These are phyloP conservation scores for Archaeoteleia sp. DNA, from an alignment of 2,888 invertebrate species.

Conservation along the genomic window DNA sequence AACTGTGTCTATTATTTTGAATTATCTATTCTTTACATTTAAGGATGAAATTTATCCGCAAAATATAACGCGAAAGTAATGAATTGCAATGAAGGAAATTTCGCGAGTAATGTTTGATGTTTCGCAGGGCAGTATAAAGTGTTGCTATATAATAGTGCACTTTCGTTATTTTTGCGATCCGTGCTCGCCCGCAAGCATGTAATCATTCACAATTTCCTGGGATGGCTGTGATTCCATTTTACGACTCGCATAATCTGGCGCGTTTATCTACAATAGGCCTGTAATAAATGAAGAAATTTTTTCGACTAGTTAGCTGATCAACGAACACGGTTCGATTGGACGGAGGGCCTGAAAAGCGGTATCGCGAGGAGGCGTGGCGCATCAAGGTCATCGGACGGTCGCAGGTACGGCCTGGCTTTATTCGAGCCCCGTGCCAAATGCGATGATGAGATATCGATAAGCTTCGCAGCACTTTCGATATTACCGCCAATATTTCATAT, in stretches of 20 bases:
- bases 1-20: no score
- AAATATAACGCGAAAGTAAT: no score
- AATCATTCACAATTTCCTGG: conserved; percentile 50
- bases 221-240: conserved; percentile 51
- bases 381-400: conserved; percentile 56
- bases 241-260: conserved; percentile 47
- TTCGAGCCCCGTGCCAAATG: conserved; percentile 35
- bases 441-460: conserved; percentile 38
- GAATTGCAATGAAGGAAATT: conserved; percentile 8
- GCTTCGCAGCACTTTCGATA: conserved; percentile 22
- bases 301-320: conserved; percentile 53
- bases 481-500: conserved; percentile 28
- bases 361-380: conserved; percentile 54
- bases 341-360: conserved; percentile 52
- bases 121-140: conserved; percentile 10
- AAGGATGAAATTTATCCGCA: neutral
- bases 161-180: conserved; percentile 45
- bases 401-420: conserved; percentile 44
- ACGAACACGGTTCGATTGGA: conserved; percentile 49
- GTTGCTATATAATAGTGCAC: conserved; percentile 30
- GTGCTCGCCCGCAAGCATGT: conserved; percentile 40
- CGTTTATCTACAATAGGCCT: conserved; percentile 51
- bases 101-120: conserved; percentile 20
- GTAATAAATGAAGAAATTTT: conserved; percentile 53
- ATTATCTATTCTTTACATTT: neutral